Base-by-base conservation (phyloP, 2,888 invertebrate genomes). In the Synanthedon formicaeformis region DNA sequence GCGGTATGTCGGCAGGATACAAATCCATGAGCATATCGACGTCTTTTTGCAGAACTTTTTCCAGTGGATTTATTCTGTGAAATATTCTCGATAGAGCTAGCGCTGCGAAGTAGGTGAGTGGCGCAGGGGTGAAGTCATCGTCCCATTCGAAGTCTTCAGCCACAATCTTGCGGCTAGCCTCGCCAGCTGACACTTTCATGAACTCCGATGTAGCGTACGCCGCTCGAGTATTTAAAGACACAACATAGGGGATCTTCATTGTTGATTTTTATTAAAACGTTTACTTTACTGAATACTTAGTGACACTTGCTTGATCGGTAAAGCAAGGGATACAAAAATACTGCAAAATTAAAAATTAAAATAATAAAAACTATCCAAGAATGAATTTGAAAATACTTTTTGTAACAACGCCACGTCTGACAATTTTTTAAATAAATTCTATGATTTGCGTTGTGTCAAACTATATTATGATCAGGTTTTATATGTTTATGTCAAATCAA, bases 11-110 rank as follows among this genome's bases (percentile, higher is more conserved):
- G 2, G 87, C 82, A 1, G 91, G 89, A 58, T 90, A 81, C 54
- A 90, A 75, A 75, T 92, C 92, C 71, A 92, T 82, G 2, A 92
- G 73, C 53, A 86, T 77, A 60, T 90, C 88, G 40, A 87, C 71
- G 63, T 92, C 91, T 56, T 85, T 85, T 60, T 88, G 88, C 11
- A 91, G 83, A 41, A 92, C 74, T 53, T 73, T 76, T 12, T 88
- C 67, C 1, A 91, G 73, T n/a, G 91, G 78, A 50, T 90, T 90
- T 52, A 88, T 67, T 53, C 77, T 75, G 51, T 84, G 72, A 60
- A 90, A 90, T 48, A 77, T 57, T 55, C 60, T 77, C 1, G 87
- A 81, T 1, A 88, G 64, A 11, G 65, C 52, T 1, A 79, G 56
- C 8, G 78, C 73, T 3, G 82, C 81, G 48, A 61, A 76, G 60